Evolutionary conservation across 2,888 invertebrate genomes (phyloP).

Genomic region (Acanthosepion esculentum): DNA sequence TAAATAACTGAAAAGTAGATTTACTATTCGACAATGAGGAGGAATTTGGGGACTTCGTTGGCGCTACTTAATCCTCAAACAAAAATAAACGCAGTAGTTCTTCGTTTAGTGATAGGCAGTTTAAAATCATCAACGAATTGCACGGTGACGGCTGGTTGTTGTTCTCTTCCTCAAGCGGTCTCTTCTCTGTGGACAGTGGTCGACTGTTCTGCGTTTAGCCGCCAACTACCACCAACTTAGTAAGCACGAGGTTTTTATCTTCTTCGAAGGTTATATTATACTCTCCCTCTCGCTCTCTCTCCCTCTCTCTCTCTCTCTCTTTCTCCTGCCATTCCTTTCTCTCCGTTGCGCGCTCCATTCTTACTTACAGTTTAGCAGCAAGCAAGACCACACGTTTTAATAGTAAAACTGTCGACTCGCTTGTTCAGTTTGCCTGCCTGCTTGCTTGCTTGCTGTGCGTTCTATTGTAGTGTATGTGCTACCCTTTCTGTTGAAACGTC

Average conservation of each 20-base stretch:
- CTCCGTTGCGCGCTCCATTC: neutral
- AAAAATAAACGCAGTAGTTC: neutral
- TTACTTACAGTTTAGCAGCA: neutral
- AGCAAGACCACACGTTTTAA: neutral
- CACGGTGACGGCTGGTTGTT: neutral
- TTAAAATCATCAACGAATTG: neutral
- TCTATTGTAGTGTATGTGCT: neutral
- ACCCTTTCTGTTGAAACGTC: neutral
- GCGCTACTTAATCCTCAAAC: neutral
- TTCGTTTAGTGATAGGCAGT: neutral
- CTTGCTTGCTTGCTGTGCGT: neutral
- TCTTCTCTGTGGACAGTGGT: constrained; percentile 15
- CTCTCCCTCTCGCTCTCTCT: neutral
- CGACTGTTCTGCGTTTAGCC: neutral
- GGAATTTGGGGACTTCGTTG: neutral
- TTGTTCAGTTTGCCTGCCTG: neutral
- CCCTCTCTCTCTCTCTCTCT: neutral
- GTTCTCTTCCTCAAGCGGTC: neutral
- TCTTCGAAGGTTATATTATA: neutral
- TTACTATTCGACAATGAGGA: neutral
- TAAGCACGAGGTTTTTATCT: neutral
- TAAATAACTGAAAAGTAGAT: neutral
- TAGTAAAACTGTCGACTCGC: constrained; percentile 4
- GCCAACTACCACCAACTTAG: neutral
- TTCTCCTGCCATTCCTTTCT: no score